phyloP scores from a whole-genome alignment of 2,113 vertebrate genomes.

The Guaruba guarouba region DNA sequence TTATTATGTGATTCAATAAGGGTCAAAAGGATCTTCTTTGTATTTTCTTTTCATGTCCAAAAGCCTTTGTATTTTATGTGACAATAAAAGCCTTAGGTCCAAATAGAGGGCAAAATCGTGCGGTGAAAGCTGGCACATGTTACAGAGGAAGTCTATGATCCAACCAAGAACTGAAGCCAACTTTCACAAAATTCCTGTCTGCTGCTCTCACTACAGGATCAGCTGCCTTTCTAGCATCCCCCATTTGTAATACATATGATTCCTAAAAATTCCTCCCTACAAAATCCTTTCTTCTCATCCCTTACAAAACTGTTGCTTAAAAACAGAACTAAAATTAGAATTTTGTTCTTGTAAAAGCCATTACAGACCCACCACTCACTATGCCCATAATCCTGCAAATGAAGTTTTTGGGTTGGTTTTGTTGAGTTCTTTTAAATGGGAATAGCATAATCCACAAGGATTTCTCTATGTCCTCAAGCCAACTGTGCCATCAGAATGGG shows the following conservation, averaged over 20 bases:
- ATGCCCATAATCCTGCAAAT: not conserved
- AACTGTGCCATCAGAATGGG: slow-evolving; percentile 42
- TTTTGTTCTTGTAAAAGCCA: not conserved
- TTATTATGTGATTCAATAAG: not conserved
- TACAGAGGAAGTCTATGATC: not conserved
- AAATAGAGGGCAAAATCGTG: not conserved
- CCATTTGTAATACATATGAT: not conserved
- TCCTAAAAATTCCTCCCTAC: not conserved
- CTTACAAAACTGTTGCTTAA: not conserved
- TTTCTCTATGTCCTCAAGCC: slow-evolving; percentile 57
- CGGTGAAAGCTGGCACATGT: not conserved
- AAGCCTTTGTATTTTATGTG: slow-evolving; percentile 8
- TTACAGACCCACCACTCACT: not conserved
- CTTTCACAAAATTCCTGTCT: not conserved
- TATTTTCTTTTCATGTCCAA: slow-evolving; percentile 6
- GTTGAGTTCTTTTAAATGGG: not conserved
- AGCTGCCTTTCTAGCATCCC: not conserved
- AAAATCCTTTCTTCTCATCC: not conserved
- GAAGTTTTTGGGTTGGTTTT: not conserved
- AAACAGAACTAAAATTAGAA: not conserved
- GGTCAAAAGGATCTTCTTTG: slow-evolving; percentile 13
- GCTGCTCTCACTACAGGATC: not conserved
- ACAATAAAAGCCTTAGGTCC: not conserved
- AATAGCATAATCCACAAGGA: slow-evolving; percentile 32
- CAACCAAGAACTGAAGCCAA: not conserved